Conservation (phyloP, 92 coral and sea anemone genomes). For the Zoanthus sansibaricus region DNA sequence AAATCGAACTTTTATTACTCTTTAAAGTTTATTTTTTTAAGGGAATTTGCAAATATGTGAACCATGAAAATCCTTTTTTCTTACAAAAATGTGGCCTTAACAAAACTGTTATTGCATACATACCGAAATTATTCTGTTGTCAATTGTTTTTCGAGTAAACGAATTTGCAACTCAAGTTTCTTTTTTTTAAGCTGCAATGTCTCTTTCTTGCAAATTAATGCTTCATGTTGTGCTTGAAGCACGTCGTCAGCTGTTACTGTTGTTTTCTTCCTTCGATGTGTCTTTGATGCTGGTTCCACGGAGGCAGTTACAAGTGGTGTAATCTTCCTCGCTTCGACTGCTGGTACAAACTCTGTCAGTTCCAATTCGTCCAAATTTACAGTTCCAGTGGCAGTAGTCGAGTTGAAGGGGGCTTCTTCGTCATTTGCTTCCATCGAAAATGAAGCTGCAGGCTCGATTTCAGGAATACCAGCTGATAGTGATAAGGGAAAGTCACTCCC, state of each 20-base stretch:
- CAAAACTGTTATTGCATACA: too few relatives aligned
- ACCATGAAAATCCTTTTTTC: too few relatives aligned
- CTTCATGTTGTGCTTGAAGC: neutral
- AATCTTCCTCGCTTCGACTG: neutral
- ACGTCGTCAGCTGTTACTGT: neutral
- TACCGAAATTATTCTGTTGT: too few relatives aligned
- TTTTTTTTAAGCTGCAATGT: neutral
- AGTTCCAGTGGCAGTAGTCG: constrained; percentile 19
- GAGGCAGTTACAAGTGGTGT: neutral
- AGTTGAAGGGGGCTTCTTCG: neutral
- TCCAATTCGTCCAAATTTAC: neutral
- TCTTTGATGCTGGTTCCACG: neutral
- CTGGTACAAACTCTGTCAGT: neutral
- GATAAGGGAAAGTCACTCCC: neutral
- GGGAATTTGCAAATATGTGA: too few relatives aligned
- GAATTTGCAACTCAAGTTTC: too few relatives aligned
- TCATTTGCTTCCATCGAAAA: neutral
- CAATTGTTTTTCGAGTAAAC: too few relatives aligned
- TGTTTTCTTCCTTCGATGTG: neutral
- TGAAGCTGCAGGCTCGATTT: constrained; percentile 6
- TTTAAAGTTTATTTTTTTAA: too few relatives aligned
- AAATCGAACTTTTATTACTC: too few relatives aligned
- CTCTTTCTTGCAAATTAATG: constrained; percentile 3
- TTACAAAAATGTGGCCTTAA: too few relatives aligned
- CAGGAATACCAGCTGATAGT: neutral